phyloP scores from a whole-genome alignment of 2,113 vertebrate species.

The Myrmophylax atrothorax region DNA sequence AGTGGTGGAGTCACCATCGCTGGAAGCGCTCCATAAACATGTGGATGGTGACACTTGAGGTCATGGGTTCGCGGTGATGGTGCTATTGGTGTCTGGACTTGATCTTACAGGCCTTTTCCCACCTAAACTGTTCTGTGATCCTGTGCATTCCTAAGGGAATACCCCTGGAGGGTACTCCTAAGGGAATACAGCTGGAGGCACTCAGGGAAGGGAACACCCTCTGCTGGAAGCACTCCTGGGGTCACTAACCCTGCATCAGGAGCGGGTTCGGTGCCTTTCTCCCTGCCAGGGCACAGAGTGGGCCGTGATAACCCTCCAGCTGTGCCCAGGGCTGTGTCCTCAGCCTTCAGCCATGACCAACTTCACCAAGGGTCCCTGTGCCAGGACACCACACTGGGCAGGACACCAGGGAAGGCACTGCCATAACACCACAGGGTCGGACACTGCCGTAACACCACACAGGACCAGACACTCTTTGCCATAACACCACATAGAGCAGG shows the following conservation, averaged over 20 bases:
- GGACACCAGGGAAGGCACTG: not conserved
- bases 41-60: not conserved
- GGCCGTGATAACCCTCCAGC: fast-evolving
- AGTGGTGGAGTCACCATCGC: not conserved
- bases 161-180: not conserved
- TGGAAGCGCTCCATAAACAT: fast-evolving
- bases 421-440: not conserved
- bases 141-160: not conserved
- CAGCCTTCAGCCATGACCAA: not conserved
- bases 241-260: fast-evolving
- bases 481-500: not conserved
- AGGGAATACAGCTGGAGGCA: not conserved
- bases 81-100: not conserved
- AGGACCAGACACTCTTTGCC: not conserved
- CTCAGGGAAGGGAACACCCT: fast-evolving
- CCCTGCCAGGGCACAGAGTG: too few relatives aligned
- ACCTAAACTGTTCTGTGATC: not conserved
- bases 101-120: not conserved
- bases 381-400: fast-evolving
- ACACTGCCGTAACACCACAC: not conserved
- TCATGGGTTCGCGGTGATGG: not conserved
- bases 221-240: not conserved
- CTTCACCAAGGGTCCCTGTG: not conserved
- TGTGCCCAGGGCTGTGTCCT: fast-evolving
- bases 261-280: fast-evolving